Evolutionary conservation across 2,113 vertebrate species (phyloP).

Genomic region (Halcyon senegalensis): DNA sequence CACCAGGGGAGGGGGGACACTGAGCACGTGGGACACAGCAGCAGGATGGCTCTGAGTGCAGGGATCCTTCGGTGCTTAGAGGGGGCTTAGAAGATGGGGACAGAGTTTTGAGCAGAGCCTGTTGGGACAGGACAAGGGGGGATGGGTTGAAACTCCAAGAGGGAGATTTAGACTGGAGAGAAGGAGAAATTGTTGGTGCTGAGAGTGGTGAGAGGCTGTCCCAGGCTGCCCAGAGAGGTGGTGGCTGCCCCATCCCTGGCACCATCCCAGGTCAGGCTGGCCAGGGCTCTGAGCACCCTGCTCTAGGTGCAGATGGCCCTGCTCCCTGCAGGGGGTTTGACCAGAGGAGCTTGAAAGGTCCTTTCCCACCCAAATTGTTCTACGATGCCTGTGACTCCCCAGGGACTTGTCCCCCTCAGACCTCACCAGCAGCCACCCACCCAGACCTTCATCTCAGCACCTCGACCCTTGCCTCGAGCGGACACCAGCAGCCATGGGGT

Average conservation of each 20-base stretch:
- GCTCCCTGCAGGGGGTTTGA: neutral
- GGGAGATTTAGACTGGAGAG: neutral
- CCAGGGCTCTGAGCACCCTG: neutral
- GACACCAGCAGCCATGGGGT: rapidly evolving
- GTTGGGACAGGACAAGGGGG: rapidly evolving
- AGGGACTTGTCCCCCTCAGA: neutral
- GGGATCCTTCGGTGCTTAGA: rapidly evolving
- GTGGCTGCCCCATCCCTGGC: neutral
- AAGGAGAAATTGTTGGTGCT: neutral
- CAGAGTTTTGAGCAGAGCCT: neutral
- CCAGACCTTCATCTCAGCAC: neutral
- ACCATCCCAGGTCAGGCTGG: too few species aligned
- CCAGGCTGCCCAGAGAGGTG: neutral
- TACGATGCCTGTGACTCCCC: neutral
- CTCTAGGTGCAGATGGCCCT: neutral
- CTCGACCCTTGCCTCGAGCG: neutral
- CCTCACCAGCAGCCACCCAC: neutral
- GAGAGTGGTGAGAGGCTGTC: neutral
- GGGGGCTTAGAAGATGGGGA: neutral
- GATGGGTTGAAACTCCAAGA: neutral
- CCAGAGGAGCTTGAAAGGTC: neutral
- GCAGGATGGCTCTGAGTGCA: neutral
- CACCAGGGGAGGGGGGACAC: too few species aligned
- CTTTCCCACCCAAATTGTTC: neutral
- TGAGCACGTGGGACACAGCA: neutral